phyloP scores from a whole-genome alignment of 2,888 invertebrate genomes.

The Lasioglossum morio region DNA sequence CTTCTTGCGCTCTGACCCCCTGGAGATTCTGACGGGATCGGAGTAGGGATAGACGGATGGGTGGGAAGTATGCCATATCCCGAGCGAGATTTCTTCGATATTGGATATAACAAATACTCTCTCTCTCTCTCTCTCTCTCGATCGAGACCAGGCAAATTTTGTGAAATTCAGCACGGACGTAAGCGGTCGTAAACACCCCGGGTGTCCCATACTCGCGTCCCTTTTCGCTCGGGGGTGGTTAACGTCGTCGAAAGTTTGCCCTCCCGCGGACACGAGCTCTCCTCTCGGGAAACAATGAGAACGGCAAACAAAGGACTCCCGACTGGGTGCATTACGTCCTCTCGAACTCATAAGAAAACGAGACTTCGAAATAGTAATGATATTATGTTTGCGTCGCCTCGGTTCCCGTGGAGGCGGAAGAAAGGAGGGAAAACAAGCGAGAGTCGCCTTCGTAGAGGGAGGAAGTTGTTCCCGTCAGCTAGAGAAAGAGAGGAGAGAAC shows the following conservation, averaged over 20 bases:
- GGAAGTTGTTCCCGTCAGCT: neutral
- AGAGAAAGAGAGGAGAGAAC: neutral
- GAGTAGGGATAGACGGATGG: neutral
- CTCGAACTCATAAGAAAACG: slow-evolving; percentile 81
- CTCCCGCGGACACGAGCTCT: slow-evolving; percentile 16
- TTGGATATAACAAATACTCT: too few species aligned
- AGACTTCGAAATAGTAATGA: slow-evolving; percentile 82
- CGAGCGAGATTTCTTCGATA: too few species aligned
- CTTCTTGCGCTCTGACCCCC: neutral
- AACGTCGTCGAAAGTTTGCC: slow-evolving; percentile 57
- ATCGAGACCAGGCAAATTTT: slow-evolving; percentile 1
- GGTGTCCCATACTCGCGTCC: neutral
- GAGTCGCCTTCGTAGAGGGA: neutral
- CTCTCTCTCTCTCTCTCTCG: too few species aligned
- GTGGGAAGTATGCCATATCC: neutral
- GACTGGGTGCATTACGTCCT: slow-evolving; percentile 77
- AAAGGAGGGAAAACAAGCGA: slow-evolving; percentile 26
- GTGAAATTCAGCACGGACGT: neutral
- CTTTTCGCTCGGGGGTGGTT: neutral
- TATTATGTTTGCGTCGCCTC: slow-evolving; percentile 78
- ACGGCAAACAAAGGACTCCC: slow-evolving; percentile 78
- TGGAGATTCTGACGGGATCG: neutral
- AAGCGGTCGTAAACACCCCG: neutral
- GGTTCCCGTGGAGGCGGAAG: slow-evolving; percentile 29
- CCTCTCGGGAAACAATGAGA: slow-evolving; percentile 76